Evolutionary conservation across 2,113 vertebrate species (phyloP).

Genomic region (Beaufortia kweichowensis): DNA sequence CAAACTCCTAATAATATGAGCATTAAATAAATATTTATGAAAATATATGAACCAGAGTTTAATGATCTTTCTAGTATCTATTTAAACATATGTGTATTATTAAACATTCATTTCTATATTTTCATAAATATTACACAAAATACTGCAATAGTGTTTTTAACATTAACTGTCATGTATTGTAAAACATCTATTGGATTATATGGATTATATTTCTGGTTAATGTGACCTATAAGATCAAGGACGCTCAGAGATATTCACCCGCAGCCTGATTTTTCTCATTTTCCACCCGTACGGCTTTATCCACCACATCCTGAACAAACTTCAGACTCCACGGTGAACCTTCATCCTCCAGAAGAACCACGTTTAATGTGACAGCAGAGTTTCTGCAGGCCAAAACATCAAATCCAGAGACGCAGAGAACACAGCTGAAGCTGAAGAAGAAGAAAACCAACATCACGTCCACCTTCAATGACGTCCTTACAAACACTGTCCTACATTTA

Average conservation of each 20-base stretch:
- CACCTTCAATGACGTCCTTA: background rate
- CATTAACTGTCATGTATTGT: too few relatives aligned
- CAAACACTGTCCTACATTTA: background rate
- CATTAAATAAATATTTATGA: background rate
- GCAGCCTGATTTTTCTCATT: conserved; percentile 51
- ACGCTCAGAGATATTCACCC: conserved; percentile 57
- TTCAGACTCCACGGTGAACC: conserved; percentile 68
- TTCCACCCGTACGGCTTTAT: conserved; percentile 68
- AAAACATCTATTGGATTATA: too few relatives aligned
- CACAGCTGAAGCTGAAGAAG: conserved; percentile 20
- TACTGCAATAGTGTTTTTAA: too few relatives aligned
- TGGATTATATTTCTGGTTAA: too few relatives aligned
- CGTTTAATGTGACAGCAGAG: conserved; percentile 69
- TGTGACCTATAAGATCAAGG: too few relatives aligned
- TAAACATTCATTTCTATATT: too few relatives aligned
- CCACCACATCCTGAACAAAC: conserved; percentile 69
- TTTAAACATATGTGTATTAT: too few relatives aligned
- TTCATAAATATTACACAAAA: too few relatives aligned
- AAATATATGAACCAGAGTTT: too few relatives aligned
- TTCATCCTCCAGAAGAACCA: conserved; percentile 85
- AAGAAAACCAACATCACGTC: conserved; percentile 24
- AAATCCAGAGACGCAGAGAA: conserved; percentile 43
- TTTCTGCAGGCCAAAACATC: conserved; percentile 42
- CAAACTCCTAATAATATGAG: too few relatives aligned
- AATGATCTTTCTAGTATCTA: too few relatives aligned